phyloP scores from a whole-genome alignment of 2,888 invertebrate genomes.

The Apamea sordens region DNA sequence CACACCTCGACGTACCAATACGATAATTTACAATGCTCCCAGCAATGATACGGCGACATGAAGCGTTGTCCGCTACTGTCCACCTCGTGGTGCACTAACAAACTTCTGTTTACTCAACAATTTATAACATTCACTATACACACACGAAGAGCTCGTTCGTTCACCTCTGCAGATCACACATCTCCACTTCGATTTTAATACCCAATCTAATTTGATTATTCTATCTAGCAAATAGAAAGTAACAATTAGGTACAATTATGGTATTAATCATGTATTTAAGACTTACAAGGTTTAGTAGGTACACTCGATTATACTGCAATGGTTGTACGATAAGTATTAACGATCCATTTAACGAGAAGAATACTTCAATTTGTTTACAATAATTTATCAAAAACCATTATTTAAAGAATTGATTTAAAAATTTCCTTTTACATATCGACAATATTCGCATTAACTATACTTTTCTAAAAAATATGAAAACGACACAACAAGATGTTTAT shows the following conservation, averaged over 20 bases:
- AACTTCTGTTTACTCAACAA: conserved; percentile 51
- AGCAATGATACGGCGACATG: conserved; percentile 57
- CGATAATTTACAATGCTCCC: conserved; percentile 71
- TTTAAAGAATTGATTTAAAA: conserved; percentile 79
- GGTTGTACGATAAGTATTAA: conserved; percentile 85
- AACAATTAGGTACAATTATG: conserved; percentile 89
- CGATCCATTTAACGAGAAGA: conserved; percentile 85
- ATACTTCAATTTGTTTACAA: conserved; percentile 85
- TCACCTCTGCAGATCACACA: conserved; percentile 82
- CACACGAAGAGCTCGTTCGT: conserved; percentile 70
- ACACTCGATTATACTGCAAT: conserved; percentile 85
- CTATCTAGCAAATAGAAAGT: conserved; percentile 90
- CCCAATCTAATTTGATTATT: conserved; percentile 90
- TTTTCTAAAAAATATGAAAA: conserved; percentile 88
- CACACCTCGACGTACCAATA: conserved; percentile 60
- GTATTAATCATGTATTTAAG: conserved; percentile 81
- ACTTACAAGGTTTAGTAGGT: conserved; percentile 77
- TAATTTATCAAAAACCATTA: conserved; percentile 84
- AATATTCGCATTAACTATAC: conserved; percentile 83
- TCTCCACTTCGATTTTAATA: conserved; percentile 83
- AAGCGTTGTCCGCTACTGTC: conserved; percentile 34
- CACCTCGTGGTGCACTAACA: conserved; percentile 32
- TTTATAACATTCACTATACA: conserved; percentile 67
- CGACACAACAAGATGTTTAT: conserved; percentile 88
- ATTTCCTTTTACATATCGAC: conserved; percentile 80